These are phyloP conservation scores for Amphiduros pacificus DNA, from an alignment of 2,888 invertebrate genomes.

Conservation along the genomic window DNA sequence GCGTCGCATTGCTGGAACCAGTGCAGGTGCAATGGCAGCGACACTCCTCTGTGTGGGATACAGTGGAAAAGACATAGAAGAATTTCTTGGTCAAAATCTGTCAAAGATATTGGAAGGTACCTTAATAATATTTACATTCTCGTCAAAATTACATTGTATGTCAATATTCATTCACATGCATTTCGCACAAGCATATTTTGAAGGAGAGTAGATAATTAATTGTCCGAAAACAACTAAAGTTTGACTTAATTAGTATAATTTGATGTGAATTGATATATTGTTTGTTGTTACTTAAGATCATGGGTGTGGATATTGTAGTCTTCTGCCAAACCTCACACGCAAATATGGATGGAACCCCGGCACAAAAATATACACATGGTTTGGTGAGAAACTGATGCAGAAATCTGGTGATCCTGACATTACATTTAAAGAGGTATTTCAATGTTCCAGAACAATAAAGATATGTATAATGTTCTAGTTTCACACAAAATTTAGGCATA, in stretches of 20 bases:
- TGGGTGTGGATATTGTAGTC: slow-evolving; percentile 19
- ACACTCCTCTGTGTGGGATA: slow-evolving; percentile 28
- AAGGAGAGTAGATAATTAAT: too few relatives aligned
- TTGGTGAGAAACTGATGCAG: slow-evolving; percentile 41
- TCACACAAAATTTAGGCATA: too few relatives aligned
- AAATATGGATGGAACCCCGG: slow-evolving; percentile 29
- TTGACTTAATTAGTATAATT: too few relatives aligned
- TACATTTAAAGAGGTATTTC: slow-evolving; percentile 34
- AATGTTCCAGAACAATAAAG: too few relatives aligned
- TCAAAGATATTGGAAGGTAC: slow-evolving; percentile 19
- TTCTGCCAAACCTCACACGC: slow-evolving; percentile 11
- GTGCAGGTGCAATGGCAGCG: slow-evolving; percentile 28
- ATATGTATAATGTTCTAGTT: too few relatives aligned
- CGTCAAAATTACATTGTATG: too few relatives aligned
- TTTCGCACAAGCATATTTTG: too few relatives aligned
- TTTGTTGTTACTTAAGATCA: slow-evolving; percentile 18
- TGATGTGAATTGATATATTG: too few relatives aligned
- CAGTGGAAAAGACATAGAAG: slow-evolving; percentile 28
- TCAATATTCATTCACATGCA: too few relatives aligned
- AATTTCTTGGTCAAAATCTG: slow-evolving; percentile 24
- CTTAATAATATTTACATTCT: too few relatives aligned
- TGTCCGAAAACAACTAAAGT: too few relatives aligned
- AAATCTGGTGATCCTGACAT: slow-evolving; percentile 30
- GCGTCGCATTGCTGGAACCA: slow-evolving; percentile 25
- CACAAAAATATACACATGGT: slow-evolving; percentile 41